Evolutionary conservation across 1,140 invertebrate genomes (phyloP).

Genomic region (Physella acuta): DNA sequence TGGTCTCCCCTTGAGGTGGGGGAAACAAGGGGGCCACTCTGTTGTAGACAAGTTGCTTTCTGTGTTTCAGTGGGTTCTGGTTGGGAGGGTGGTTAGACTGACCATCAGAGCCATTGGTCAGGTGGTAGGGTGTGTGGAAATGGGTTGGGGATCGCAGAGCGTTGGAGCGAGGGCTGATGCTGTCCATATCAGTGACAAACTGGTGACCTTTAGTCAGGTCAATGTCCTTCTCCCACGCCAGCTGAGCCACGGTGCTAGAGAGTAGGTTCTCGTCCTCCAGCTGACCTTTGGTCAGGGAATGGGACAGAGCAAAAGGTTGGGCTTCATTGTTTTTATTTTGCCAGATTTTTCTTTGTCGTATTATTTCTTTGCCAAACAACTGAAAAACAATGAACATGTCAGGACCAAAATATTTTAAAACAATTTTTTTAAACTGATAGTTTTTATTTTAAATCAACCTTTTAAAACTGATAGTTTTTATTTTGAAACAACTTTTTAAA

Average conservation of each 20-base stretch:
- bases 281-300: background rate
- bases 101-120: background rate
- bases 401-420: no score
- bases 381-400: no score
- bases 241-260: constrained; percentile 43
- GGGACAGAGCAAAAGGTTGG: constrained; percentile 29
- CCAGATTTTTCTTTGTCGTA: constrained; percentile 39
- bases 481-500: no score
- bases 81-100: background rate
- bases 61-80: background rate
- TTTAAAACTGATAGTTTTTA: no score
- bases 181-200: constrained; percentile 34
- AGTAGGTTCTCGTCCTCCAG: constrained; percentile 24
- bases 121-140: background rate
- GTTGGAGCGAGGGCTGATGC: constrained; percentile 14
- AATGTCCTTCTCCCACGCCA: constrained; percentile 57
- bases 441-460: no score
- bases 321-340: constrained; percentile 34
- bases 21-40: constrained; percentile 2
- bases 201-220: constrained; percentile 45
- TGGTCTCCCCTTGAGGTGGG: background rate
- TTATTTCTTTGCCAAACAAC: constrained; percentile 47
- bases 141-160: background rate
- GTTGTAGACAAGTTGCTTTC: constrained; percentile 6
- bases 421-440: no score